phyloP scores from a whole-genome alignment of 2,888 invertebrate genomes.

The Elysia crispata region DNA sequence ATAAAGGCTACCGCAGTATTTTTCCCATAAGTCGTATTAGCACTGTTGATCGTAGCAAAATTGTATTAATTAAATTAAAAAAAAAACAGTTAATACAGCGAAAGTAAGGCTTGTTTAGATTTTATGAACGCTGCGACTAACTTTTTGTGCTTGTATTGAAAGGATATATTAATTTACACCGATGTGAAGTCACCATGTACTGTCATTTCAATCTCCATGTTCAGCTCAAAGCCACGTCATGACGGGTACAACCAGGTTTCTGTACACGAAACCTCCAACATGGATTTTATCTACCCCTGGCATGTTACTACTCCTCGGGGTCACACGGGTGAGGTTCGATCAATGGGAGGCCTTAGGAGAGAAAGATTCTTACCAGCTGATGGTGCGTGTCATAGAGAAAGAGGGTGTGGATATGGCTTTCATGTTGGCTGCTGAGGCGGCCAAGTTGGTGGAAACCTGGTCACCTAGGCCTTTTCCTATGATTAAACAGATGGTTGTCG shows the following conservation, averaged over 20 bases:
- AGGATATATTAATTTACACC: too few species aligned
- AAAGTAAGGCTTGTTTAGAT: too few species aligned
- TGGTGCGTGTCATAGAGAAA: constrained; percentile 18
- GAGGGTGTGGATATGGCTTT: constrained; percentile 9
- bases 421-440: background rate
- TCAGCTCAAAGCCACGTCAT: background rate
- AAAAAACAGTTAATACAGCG: too few species aligned
- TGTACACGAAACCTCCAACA: constrained; percentile 5
- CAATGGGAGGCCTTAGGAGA: background rate
- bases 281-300: constrained; percentile 12
- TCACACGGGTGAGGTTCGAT: constrained; percentile 15
- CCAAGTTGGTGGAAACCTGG: background rate
- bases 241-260: background rate
- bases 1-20: too few species aligned
- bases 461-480: constrained; percentile 10
- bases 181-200: too few species aligned
- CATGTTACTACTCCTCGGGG: constrained; percentile 7
- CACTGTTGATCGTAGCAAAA: too few species aligned
- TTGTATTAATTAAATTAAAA: too few species aligned
- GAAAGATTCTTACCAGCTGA: background rate
- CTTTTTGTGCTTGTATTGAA: too few species aligned
- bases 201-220: background rate
- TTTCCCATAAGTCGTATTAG: too few species aligned
- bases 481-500: background rate
- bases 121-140: too few species aligned